These are phyloP conservation scores for Etia nguti DNA, from an alignment of 2,113 vertebrate species.

Conservation along the genomic window DNA sequence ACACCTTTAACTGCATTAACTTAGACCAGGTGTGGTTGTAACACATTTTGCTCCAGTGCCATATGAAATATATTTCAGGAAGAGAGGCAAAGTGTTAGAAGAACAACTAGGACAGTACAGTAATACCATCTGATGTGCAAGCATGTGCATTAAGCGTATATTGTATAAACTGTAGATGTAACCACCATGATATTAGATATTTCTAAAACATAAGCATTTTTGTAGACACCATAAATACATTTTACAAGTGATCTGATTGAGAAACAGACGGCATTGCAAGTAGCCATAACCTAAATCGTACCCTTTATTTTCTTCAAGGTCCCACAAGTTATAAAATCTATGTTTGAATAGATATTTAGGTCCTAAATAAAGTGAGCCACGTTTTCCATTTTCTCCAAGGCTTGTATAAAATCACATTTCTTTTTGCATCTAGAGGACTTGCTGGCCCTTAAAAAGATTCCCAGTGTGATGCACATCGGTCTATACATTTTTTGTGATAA, in stretches of 20 bases:
- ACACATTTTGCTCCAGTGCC: background rate
- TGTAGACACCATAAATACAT: background rate
- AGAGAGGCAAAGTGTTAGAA: background rate
- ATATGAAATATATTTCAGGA: background rate
- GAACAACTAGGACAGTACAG: background rate
- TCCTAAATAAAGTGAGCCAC: background rate
- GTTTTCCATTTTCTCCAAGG: background rate
- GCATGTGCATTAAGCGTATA: background rate
- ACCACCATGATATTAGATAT: background rate
- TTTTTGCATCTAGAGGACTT: background rate
- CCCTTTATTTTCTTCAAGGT: background rate
- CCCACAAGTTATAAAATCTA: background rate
- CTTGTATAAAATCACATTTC: background rate
- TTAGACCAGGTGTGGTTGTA: background rate
- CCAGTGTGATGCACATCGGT: background rate
- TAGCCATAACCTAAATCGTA: background rate
- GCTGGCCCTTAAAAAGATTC: background rate
- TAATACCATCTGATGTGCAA: background rate
- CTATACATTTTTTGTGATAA: background rate
- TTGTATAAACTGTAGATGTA: background rate
- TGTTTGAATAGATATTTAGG: background rate
- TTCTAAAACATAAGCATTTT: background rate
- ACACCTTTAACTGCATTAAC: background rate
- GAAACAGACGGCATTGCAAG: background rate
- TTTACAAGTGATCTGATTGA: background rate